These are phyloP conservation scores for Saxicola maurus DNA, from an alignment of 2,797 vertebrate species.

Conservation along the genomic window DNA sequence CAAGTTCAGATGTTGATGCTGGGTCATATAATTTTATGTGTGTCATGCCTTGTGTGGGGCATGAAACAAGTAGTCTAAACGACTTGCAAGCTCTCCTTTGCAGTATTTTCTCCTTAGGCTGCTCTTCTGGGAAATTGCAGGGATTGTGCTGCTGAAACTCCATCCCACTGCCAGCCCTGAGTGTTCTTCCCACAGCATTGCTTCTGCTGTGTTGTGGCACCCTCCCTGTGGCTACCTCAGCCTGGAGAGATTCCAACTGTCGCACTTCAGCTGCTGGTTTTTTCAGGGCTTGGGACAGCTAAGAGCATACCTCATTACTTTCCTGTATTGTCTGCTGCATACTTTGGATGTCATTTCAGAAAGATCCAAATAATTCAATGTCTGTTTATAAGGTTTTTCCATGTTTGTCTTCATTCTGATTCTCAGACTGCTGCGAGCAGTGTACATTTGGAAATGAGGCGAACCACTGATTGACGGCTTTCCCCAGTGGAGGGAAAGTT, in stretches of 20 bases:
- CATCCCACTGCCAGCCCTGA: neutral
- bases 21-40: neutral
- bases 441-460: neutral
- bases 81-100: neutral
- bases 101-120: neutral
- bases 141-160: neutral
- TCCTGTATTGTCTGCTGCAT: neutral
- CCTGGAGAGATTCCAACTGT: neutral
- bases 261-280: neutral
- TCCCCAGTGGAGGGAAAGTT: neutral
- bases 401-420: neutral
- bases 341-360: neutral
- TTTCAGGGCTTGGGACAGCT: neutral
- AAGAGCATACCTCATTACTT: neutral
- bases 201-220: neutral
- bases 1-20: neutral
- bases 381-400: neutral
- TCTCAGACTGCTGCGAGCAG: neutral
- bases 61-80: neutral
- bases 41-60: accelerated
- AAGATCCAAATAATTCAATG: accelerated
- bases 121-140: neutral
- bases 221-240: neutral
- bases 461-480: neutral
- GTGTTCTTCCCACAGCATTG: accelerated